Percentiles rank a stretch among this genome's conserved stretches.
phyloP scores from a whole-genome alignment of 2,797 vertebrate species.

The Bradypus variegatus region DNA sequence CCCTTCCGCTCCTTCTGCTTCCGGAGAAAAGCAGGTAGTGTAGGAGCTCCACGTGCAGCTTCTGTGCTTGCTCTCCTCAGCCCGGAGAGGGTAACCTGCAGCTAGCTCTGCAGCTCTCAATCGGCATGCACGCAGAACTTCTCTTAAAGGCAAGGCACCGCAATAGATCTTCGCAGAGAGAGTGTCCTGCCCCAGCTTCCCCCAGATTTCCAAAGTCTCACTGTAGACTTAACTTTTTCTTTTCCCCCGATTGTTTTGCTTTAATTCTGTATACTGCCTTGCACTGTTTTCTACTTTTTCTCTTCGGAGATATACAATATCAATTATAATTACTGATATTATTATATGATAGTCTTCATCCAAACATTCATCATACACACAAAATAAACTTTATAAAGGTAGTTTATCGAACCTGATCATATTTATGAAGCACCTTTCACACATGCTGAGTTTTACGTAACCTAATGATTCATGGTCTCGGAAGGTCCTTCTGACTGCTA shows the following conservation, averaged over 20 bases:
- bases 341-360: not conserved
- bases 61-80: no score
- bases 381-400: not conserved
- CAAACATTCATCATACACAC: not conserved
- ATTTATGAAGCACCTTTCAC: not conserved
- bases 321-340: not conserved
- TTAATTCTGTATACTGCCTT: not conserved
- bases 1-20: constrained; percentile 70
- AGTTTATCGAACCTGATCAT: not conserved
- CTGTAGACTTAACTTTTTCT: not conserved
- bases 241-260: not conserved
- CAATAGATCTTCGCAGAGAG: not conserved
- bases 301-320: not conserved
- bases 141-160: not conserved
- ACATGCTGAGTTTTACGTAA: not conserved
- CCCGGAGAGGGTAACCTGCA: no score
- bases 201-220: not conserved
- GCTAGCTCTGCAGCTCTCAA: not conserved
- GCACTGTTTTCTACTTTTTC: not conserved
- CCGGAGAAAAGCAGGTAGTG: constrained; percentile 64
- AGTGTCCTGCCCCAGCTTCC: not conserved
- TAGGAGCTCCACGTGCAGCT: not conserved
- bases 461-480: not conserved
- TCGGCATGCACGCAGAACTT: accelerated
- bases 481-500: not conserved